Evolutionary conservation across 2,113 vertebrate genomes (phyloP).

Genomic region (Alethe castanea): DNA sequence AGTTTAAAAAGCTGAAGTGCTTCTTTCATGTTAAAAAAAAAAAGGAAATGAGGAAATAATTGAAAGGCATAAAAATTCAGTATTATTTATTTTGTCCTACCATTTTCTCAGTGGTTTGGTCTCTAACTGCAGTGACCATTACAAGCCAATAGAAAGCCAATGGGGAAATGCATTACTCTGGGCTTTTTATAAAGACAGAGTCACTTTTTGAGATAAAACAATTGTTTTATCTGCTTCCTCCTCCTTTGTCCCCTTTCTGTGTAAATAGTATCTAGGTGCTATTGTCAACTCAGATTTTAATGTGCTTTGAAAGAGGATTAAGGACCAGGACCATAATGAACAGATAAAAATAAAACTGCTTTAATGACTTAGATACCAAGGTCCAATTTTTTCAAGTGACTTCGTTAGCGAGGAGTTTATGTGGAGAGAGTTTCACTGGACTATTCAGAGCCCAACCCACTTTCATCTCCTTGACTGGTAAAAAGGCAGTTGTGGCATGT

Average conservation of each 20-base stretch:
- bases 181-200: not conserved
- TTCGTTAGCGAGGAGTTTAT: not conserved
- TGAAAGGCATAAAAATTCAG: not conserved
- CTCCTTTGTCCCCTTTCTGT: not conserved
- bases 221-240: not conserved
- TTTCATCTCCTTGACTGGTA: not conserved
- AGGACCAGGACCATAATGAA: not conserved
- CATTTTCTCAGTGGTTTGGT: not conserved
- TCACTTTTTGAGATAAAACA: not conserved
- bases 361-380: not conserved
- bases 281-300: not conserved
- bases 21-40: not conserved
- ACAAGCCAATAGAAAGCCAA: not conserved
- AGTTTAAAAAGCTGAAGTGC: not conserved
- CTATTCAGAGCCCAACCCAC: not conserved
- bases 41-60: not conserved
- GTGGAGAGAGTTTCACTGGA: not conserved
- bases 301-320: not conserved
- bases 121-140: not conserved
- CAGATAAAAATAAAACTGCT: not conserved
- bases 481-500: not conserved
- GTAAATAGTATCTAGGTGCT: not conserved
- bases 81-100: not conserved
- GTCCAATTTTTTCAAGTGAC: not conserved
- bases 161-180: not conserved